Conservation (phyloP, 2,888 invertebrate species). For the Noctua pronuba region DNA sequence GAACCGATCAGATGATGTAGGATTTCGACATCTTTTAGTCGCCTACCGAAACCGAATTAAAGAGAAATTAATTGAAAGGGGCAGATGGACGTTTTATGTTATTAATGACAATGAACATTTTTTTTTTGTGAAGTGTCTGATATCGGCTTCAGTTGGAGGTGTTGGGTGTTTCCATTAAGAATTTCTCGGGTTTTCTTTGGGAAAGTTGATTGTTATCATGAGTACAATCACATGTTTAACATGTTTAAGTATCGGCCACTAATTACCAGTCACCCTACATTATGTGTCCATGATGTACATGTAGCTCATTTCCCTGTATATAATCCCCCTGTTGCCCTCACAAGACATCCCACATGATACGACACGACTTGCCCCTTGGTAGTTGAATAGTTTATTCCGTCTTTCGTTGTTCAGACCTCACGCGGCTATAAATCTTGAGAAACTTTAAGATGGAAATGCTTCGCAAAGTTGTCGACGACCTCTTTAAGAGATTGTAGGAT, state of each 20-base stretch:
- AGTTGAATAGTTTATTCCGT: constrained; percentile 25
- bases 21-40: neutral
- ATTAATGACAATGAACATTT: neutral
- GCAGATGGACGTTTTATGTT: neutral
- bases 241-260: too few relatives aligned
- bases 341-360: neutral
- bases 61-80: neutral
- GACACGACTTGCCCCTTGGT: neutral
- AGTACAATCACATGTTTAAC: too few relatives aligned
- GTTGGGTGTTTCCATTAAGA: neutral
- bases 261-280: too few relatives aligned
- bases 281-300: neutral
- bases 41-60: neutral
- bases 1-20: neutral
- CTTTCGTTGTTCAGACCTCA: neutral
- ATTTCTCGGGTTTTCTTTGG: too few relatives aligned
- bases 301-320: neutral
- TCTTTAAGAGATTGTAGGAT: neutral
- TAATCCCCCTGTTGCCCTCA: neutral
- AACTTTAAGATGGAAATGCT: constrained; percentile 31
- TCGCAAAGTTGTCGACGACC: neutral
- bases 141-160: neutral
- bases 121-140: neutral
- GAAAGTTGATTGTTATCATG: too few relatives aligned
- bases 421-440: constrained; percentile 31